These are phyloP conservation scores for Epinephelus awoara DNA, from an alignment of 2,797 vertebrate species.

Conservation along the genomic window DNA sequence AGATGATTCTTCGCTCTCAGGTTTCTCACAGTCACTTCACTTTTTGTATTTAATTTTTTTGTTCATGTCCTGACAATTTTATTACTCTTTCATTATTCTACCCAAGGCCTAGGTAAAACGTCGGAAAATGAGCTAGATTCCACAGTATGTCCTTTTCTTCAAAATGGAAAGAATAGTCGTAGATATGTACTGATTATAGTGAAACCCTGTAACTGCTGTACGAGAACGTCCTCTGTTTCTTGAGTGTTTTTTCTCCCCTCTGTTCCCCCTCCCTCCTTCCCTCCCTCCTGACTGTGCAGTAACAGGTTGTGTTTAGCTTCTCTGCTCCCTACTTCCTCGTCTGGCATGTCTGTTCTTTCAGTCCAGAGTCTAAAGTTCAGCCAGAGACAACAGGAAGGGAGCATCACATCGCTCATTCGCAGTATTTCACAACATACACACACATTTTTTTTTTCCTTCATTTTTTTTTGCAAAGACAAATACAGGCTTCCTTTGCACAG, in stretches of 20 bases:
- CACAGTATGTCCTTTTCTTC: neutral
- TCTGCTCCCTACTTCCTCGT: slow-evolving; percentile 55
- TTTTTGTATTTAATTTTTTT: neutral
- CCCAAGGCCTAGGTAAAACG: slow-evolving; percentile 19
- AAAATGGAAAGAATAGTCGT: neutral
- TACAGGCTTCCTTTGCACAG: slow-evolving; percentile 52
- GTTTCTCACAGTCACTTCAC: slow-evolving; percentile 32
- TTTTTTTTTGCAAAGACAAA: slow-evolving; percentile 49
- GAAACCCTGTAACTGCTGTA: slow-evolving; percentile 4
- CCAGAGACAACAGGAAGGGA: slow-evolving; percentile 66
- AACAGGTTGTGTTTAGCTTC: slow-evolving; percentile 70
- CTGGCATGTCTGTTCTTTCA: slow-evolving; percentile 61
- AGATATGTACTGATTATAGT: neutral
- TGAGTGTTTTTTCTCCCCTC: slow-evolving; percentile 10
- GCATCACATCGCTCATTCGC: slow-evolving; percentile 58
- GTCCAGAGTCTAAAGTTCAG: slow-evolving; percentile 72
- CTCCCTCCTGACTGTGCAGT: slow-evolving; percentile 29
- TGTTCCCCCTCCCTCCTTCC: slow-evolving; percentile 2
- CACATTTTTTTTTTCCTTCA: slow-evolving; percentile 10
- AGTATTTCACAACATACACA: slow-evolving; percentile 60
- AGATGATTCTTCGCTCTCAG: slow-evolving; percentile 21
- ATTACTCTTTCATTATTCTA: neutral
- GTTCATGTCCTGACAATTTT: neutral
- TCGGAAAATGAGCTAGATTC: slow-evolving; percentile 9
- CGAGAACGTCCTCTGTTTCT: slow-evolving; percentile 12